Percentiles rank a stretch among this genome's conserved stretches.
Conservation (phyloP, 2,888 invertebrate species). For the Drosophila prolongata region DNA sequence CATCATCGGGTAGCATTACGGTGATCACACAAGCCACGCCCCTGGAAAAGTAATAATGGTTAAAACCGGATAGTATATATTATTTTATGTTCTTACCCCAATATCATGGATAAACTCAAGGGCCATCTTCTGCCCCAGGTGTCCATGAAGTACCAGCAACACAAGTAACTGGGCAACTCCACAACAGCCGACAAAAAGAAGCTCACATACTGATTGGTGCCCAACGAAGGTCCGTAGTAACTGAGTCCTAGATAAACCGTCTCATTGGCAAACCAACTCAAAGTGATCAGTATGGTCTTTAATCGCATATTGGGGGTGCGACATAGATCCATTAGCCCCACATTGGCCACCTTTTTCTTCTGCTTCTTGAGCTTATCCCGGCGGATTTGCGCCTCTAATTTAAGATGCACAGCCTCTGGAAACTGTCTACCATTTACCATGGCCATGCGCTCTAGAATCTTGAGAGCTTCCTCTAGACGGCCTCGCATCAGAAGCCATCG, state of each 20-base stretch:
- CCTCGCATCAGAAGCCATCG: conserved; percentile 95
- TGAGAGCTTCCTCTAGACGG: conserved; percentile 91
- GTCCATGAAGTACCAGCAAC: conserved; percentile 95
- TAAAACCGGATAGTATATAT: too few relatives aligned
- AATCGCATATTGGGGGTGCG: conserved; percentile 95
- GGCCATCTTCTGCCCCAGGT: conserved; percentile 95
- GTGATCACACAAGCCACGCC: conserved; percentile 94
- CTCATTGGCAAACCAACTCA: conserved; percentile 97
- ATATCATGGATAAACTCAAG: conserved; percentile 92
- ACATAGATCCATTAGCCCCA: conserved; percentile 83
- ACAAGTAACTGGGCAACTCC: conserved; percentile 94
- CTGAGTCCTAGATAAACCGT: conserved; percentile 96
- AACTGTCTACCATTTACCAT: conserved; percentile 90
- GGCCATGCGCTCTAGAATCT: conserved; percentile 91
- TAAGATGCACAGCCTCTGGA: conserved; percentile 89
- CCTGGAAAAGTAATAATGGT: conserved; percentile 83
- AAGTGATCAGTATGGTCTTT: conserved; percentile 93
- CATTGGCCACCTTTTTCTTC: conserved; percentile 84
- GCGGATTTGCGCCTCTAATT: conserved; percentile 90
- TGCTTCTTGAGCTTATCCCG: conserved; percentile 87
- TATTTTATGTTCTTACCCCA: conserved; percentile 87
- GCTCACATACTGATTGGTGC: conserved; percentile 94
- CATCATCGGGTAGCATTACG: conserved; percentile 92
- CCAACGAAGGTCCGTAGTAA: conserved; percentile 95
- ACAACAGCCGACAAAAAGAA: conserved; percentile 94